A percentile compares a stretch with the other conserved stretches of the same genome.
These are phyloP conservation scores for Patiria miniata DNA, from an alignment of 35 echinoderm and acorn worm species.

Conservation along the genomic window DNA sequence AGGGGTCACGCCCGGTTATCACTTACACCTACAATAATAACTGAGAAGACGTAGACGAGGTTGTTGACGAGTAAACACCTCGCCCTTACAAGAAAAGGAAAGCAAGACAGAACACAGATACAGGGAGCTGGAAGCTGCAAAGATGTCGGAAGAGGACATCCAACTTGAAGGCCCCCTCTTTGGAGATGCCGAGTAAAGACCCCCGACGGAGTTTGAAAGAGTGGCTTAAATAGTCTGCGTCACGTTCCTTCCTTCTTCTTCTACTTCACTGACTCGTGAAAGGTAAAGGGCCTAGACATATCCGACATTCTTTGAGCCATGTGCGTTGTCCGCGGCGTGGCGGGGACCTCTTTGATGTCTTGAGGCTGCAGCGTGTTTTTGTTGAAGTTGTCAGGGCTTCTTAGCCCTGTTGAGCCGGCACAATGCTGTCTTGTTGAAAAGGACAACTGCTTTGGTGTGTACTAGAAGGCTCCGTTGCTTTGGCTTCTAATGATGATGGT, in stretches of 20 bases:
- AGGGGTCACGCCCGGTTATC: neutral
- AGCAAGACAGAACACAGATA: neutral
- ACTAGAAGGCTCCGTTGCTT: too few relatives aligned
- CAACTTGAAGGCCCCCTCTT: neutral
- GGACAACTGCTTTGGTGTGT: too few relatives aligned
- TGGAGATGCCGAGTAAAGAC: neutral
- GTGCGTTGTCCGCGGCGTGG: neutral
- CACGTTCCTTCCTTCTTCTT: neutral
- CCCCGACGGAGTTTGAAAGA: neutral
- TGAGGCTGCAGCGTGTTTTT: neutral
- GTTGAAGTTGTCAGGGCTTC: neutral
- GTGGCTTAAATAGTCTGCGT: neutral
- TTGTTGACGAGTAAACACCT: slow-evolving; percentile 12
- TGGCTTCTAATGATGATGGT: too few relatives aligned
- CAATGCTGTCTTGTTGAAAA: neutral
- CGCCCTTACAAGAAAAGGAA: neutral
- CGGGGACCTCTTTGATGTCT: slow-evolving; percentile 1
- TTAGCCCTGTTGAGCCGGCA: neutral
- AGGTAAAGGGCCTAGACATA: neutral
- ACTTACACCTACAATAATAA: neutral
- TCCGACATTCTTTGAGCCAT: neutral
- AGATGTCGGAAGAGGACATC: neutral
- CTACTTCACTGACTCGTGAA: neutral
- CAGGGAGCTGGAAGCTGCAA: neutral
- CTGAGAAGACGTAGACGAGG: neutral